These are phyloP conservation scores for Agrilus cyanescens DNA, from an alignment of 2,888 invertebrate species.

Conservation along the genomic window DNA sequence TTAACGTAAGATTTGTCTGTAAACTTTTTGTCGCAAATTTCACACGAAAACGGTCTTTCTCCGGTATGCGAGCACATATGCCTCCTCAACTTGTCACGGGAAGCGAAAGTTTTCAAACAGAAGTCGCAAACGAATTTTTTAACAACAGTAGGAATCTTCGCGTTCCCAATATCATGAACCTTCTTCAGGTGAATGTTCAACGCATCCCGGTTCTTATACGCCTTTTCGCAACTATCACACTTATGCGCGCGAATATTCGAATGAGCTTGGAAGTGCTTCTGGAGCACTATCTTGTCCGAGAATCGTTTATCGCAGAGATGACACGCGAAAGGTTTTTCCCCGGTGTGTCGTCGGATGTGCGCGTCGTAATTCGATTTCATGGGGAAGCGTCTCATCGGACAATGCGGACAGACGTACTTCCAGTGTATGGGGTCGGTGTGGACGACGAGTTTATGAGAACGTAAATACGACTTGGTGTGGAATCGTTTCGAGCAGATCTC, in stretches of 20 bases:
- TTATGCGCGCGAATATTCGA: constrained; percentile 15
- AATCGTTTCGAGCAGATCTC: constrained; percentile 24
- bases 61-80: constrained; percentile 25
- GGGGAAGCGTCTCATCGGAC: constrained; percentile 14
- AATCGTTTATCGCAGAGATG: constrained; percentile 18
- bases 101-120: constrained; percentile 31
- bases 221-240: constrained; percentile 39
- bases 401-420: constrained; percentile 17
- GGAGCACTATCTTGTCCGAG: constrained; percentile 16
- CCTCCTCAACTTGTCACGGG: constrained; percentile 22
- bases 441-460: constrained; percentile 25
- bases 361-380: constrained; percentile 14
- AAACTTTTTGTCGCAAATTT: constrained; percentile 22
- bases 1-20: constrained; percentile 25
- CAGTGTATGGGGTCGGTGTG: constrained; percentile 26
- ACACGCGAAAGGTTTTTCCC: constrained; percentile 16
- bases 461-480: constrained; percentile 24
- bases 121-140: constrained; percentile 24
- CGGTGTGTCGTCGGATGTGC: constrained; percentile 16
- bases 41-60: constrained; percentile 22
- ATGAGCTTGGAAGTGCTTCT: constrained; percentile 16
- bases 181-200: constrained; percentile 41
- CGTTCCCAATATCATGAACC: constrained; percentile 34
- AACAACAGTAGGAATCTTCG: constrained; percentile 28
- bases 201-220: constrained; percentile 36